A percentile compares a stretch with the other conserved stretches of the same genome.
Evolutionary conservation across 2,113 vertebrate genomes (phyloP).

Genomic region (Apteryx owenii): DNA sequence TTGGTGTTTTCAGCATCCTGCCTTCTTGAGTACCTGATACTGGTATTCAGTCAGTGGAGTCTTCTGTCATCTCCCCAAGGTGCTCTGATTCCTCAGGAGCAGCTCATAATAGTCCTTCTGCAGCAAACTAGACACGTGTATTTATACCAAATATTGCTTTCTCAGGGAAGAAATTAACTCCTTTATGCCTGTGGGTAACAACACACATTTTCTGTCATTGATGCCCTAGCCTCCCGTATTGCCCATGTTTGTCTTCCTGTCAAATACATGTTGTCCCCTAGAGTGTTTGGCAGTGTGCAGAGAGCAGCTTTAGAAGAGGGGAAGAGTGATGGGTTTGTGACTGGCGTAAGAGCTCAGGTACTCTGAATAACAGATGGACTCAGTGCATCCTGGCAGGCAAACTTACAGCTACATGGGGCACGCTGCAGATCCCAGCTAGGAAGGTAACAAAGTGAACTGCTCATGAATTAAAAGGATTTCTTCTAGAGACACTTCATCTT

Average conservation of each 20-base stretch:
- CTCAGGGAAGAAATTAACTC: not conserved
- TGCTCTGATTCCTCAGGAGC: not conserved
- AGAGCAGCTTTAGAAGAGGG: not conserved
- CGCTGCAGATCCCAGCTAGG: not conserved
- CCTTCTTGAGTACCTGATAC: not conserved
- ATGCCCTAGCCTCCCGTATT: not conserved
- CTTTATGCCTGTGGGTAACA: not conserved
- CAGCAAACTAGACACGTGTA: not conserved
- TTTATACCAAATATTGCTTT: not conserved
- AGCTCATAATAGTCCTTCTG: not conserved
- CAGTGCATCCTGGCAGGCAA: not conserved
- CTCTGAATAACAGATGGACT: not conserved
- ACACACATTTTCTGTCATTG: fast-evolving
- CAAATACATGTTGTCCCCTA: fast-evolving
- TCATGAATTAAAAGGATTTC: not conserved
- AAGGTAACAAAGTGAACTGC: not conserved
- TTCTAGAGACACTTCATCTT: not conserved
- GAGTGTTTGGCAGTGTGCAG: not conserved
- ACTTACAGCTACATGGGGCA: not conserved
- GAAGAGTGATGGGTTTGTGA: not conserved
- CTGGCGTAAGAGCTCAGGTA: not conserved
- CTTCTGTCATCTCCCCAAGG: not conserved
- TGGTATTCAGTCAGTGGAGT: not conserved
- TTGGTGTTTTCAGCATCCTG: not conserved
- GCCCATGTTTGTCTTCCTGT: fast-evolving